Base-by-base conservation (phyloP, 2,888 invertebrate species). In the Elaeidobius kamerunicus region DNA sequence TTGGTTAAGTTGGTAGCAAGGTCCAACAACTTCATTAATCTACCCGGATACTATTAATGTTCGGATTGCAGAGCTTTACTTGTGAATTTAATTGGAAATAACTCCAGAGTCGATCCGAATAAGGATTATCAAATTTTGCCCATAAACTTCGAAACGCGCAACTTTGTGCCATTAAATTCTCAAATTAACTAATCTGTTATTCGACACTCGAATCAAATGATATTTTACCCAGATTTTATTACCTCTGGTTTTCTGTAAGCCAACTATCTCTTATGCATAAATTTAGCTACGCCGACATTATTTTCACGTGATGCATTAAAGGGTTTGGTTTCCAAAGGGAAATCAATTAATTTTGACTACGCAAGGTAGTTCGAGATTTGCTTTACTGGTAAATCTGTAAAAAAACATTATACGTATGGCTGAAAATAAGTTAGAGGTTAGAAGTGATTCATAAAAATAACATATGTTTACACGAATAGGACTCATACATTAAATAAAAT, bases 21-120 rank as follows among this genome's bases (percentile, higher is more conserved):
- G 68, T 66, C 68, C 66, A 64, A 63, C 67, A 69, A 70, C 67
- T 72, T 69, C 69, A 72, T 71, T 72, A 71, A 72, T 70, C 70
- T 69, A 61, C 57, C 61, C 65, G 65, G 69, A 70, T 70, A 69
- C 69, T 69, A 69, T 70, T 70, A 71, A 72, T 67, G 68, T 65
- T 65, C 65, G 67, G 68, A 67, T 60, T 61, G 67, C 64, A 60
- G 64, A 63, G 65, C 66, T 66, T 64, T 63, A 56, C 66, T 65
- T 63, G 64, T 60, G 64, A 66, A 67, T 69, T 68, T 69, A 67
- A 69, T 68, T 65, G 68, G 65, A 65, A 64, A 61, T 63, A 63
- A 65, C 63, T 67, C 63, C 58, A 58, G 59, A 60, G 56, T 59
- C 61, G 60, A 60, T 64, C 55, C 60, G 63, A 60, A 62, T 62